Conservation (phyloP, 2,888 invertebrate genomes). For the Hipparchia semele region DNA sequence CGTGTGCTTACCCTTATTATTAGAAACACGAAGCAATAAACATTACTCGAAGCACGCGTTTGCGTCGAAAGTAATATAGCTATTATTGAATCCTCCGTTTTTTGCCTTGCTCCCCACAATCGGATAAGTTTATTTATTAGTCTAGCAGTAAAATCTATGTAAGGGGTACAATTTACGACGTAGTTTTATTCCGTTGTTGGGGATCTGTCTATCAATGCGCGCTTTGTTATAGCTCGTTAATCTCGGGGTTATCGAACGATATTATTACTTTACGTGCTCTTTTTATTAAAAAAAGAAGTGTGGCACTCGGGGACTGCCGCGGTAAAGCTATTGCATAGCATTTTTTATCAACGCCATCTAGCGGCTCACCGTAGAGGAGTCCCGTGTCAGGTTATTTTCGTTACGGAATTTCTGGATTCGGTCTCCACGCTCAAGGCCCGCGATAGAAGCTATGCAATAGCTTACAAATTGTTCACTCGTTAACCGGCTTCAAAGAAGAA, state of each 20-base stretch:
- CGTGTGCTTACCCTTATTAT: conserved; percentile 13
- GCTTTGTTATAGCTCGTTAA: conserved; percentile 57
- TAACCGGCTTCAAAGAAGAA: not conserved
- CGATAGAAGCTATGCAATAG: no score
- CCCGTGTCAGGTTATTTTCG: no score
- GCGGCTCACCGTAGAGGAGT: no score
- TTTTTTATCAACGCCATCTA: no score
- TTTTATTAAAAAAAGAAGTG: conserved; percentile 32
- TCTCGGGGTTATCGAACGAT: conserved; percentile 56
- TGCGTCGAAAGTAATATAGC: conserved; percentile 61
- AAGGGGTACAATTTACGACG: conserved; percentile 72
- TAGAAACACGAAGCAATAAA: conserved; percentile 48
- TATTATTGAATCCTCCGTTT: conserved; percentile 58
- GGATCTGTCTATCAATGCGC: conserved; percentile 64
- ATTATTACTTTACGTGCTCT: conserved; percentile 41
- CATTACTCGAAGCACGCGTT: conserved; percentile 60
- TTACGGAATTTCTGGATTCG: no score
- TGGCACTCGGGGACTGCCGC: no score
- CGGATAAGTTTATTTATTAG: conserved; percentile 77
- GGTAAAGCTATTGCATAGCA: no score
- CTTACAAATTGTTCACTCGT: no score
- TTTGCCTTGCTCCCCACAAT: conserved; percentile 62
- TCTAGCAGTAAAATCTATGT: conserved; percentile 67
- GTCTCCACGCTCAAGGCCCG: no score
- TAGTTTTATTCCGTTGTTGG: conserved; percentile 66